Conservation (phyloP, 2,797 vertebrate genomes). For the Xenentodon cancila region DNA sequence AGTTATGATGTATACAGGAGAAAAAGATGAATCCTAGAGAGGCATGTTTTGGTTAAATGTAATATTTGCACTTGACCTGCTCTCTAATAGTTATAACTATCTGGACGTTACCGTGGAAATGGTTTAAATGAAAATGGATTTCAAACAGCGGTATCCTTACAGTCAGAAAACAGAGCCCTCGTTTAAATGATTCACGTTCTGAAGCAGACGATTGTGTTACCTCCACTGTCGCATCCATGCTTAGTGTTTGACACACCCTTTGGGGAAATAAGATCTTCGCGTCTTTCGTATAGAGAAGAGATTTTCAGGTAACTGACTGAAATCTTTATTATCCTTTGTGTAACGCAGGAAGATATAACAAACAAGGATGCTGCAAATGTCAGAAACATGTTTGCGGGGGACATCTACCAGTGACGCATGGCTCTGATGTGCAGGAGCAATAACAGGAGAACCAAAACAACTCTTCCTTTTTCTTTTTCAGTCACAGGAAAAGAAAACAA, state of each 20-base stretch:
- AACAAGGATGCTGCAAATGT: slow-evolving; percentile 32
- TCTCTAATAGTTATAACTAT: slow-evolving; percentile 10
- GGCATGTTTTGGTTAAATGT: slow-evolving; percentile 42
- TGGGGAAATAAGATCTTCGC: slow-evolving; percentile 5
- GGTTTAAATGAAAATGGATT: background rate
- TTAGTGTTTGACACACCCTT: background rate
- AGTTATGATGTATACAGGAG: slow-evolving; percentile 37
- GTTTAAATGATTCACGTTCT: background rate
- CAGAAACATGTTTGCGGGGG: slow-evolving; percentile 28
- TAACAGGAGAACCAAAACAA: slow-evolving; percentile 48
- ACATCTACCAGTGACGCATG: slow-evolving; percentile 48
- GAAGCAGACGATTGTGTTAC: background rate
- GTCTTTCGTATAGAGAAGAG: background rate
- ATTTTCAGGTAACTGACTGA: slow-evolving; percentile 5
- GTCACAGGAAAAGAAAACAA: slow-evolving; percentile 18
- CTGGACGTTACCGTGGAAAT: background rate
- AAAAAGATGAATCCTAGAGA: slow-evolving; percentile 38
- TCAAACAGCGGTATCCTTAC: background rate
- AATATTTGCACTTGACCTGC: slow-evolving; percentile 40
- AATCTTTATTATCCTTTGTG: slow-evolving; percentile 9
- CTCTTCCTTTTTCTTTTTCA: slow-evolving; percentile 26
- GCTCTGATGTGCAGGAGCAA: slow-evolving; percentile 41
- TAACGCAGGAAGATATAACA: slow-evolving; percentile 19
- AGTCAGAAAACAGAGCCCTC: background rate
- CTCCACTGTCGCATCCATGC: background rate